Evolutionary conservation across 2,113 vertebrate genomes (phyloP).

Genomic region (Protomyctophum bolini): DNA sequence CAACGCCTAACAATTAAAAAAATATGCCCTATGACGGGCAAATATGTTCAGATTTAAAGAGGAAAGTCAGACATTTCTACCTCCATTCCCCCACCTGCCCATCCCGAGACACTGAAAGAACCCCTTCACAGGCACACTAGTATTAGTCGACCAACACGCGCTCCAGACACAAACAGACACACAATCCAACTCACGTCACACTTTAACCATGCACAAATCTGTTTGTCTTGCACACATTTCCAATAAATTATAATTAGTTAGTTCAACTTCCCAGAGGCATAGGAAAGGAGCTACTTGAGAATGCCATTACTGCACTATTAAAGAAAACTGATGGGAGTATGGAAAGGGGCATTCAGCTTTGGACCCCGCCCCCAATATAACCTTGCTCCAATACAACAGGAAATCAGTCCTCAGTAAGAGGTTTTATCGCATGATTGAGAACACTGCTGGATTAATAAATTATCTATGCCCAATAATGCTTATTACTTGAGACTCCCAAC

Average conservation of each 20-base stretch:
- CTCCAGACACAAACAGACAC: constrained; percentile 49
- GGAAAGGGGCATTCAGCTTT: not conserved
- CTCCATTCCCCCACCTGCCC: constrained; percentile 31
- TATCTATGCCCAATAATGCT: no score
- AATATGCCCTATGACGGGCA: constrained; percentile 67
- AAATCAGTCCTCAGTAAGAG: not conserved
- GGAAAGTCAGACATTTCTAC: constrained; percentile 46
- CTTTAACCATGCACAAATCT: constrained; percentile 45
- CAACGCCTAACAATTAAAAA: constrained; percentile 68
- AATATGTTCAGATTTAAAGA: constrained; percentile 66
- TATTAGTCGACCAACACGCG: constrained; percentile 49
- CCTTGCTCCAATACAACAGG: no score
- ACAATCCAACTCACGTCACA: constrained; percentile 21
- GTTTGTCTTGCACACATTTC: not conserved
- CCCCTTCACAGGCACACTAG: constrained; percentile 36
- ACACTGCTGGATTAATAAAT: no score
- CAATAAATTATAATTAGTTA: not conserved
- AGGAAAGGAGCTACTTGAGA: not conserved
- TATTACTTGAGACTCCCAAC: not conserved
- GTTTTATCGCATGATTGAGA: not conserved
- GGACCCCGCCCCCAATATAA: not conserved
- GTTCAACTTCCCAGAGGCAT: not conserved
- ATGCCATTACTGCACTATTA: constrained; percentile 3
- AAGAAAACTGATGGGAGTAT: not conserved
- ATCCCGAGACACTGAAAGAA: constrained; percentile 11